phyloP scores from a whole-genome alignment of 1,140 invertebrate species.

The Coptotermes formosanus region DNA sequence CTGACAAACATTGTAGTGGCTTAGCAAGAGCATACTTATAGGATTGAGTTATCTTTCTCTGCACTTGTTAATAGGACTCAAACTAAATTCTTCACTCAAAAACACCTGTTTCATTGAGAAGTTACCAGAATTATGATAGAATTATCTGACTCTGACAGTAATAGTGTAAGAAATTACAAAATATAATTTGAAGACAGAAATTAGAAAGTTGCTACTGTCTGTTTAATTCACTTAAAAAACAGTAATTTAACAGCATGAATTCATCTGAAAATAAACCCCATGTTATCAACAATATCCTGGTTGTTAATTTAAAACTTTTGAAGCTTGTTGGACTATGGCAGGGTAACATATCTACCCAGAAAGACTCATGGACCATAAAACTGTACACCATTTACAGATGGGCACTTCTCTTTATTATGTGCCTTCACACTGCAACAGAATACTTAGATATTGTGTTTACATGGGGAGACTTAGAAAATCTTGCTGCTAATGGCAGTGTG shows the following conservation, averaged over 20 bases:
- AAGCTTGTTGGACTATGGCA: not conserved
- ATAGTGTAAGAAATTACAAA: too few relatives aligned
- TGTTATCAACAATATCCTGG: not conserved
- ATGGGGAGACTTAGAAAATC: not conserved
- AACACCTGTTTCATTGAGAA: too few relatives aligned
- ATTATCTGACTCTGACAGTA: too few relatives aligned
- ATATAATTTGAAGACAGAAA: too few relatives aligned
- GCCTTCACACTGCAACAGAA: not conserved
- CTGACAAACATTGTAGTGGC: too few relatives aligned
- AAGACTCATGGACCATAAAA: not conserved
- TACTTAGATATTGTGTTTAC: not conserved
- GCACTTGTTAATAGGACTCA: too few relatives aligned
- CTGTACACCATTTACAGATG: not conserved
- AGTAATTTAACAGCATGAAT: not conserved
- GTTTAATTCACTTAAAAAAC: too few relatives aligned
- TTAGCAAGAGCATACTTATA: too few relatives aligned
- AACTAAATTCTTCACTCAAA: too few relatives aligned
- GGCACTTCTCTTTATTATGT: not conserved
- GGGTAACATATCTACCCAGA: not conserved
- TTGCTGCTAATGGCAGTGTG: not conserved
- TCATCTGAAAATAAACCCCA: not conserved
- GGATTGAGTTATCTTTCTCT: too few relatives aligned
- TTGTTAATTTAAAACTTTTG: not conserved
- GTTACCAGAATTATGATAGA: too few relatives aligned
- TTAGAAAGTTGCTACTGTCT: too few relatives aligned